phyloP scores from a whole-genome alignment of 1,140 invertebrate genomes.

The Aphis gossypii region DNA sequence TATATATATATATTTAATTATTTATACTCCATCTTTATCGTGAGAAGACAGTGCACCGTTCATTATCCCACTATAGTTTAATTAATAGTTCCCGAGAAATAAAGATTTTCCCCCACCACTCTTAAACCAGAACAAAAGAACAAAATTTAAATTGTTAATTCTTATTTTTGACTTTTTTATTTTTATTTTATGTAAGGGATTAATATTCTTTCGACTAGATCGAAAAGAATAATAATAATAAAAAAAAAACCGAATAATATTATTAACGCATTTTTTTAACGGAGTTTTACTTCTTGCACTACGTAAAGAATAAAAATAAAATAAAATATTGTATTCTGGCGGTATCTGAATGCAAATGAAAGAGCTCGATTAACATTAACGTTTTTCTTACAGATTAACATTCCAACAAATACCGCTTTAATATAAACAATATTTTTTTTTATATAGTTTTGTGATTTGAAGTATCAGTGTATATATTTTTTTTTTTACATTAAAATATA shows the following conservation, averaged over 20 bases:
- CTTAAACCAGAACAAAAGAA: conserved; percentile 28
- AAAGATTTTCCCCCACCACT: not conserved
- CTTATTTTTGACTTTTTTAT: conserved; percentile 7
- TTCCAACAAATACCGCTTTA: conserved; percentile 14
- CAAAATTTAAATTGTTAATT: conserved; percentile 53
- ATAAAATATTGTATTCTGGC: conserved; percentile 12
- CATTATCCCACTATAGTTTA: conserved; percentile 30
- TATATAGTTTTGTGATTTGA: not conserved
- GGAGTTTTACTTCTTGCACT: not conserved
- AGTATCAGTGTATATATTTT: not conserved
- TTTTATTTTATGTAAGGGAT: conserved; percentile 28
- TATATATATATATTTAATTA: not conserved
- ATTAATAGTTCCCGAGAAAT: conserved; percentile 46
- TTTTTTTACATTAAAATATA: not conserved
- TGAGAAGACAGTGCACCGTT: not conserved
- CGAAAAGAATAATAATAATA: not conserved
- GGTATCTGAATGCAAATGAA: conserved; percentile 34
- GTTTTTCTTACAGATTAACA: conserved; percentile 20
- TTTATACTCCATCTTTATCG: not conserved
- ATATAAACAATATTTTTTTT: conserved; percentile 24
- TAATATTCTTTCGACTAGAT: conserved; percentile 30
- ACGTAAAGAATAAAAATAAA: not conserved
- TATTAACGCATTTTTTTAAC: conserved; percentile 28
- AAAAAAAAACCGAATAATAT: conserved; percentile 40
- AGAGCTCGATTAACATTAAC: conserved; percentile 7